Evolutionary conservation across 2,113 vertebrate species (phyloP).

Genomic region (Bubalus kerabau): DNA sequence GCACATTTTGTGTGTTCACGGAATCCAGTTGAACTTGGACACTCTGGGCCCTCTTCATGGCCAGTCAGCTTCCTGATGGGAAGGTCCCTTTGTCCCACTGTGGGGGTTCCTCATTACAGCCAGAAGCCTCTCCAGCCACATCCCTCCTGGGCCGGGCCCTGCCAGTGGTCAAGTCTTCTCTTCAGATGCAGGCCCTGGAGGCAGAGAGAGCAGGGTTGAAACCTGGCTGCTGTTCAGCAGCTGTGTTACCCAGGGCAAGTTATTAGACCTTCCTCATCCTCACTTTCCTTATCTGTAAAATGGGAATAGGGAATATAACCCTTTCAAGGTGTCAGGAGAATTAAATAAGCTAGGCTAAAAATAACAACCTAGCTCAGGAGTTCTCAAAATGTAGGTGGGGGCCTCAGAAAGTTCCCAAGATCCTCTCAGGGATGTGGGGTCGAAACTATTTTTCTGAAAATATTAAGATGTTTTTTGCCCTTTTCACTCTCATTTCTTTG

Average conservation of each 20-base stretch:
- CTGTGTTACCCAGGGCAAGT: not conserved
- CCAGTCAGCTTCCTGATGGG: not conserved
- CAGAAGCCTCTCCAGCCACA: not conserved
- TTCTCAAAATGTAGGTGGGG: not conserved
- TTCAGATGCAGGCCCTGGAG: not conserved
- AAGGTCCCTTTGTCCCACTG: not conserved
- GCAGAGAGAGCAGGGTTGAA: not conserved
- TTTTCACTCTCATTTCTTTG: not conserved
- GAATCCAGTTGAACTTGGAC: not conserved
- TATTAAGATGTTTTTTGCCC: not conserved
- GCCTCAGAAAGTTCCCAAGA: not conserved
- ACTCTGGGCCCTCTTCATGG: not conserved
- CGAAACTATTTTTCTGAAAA: not conserved
- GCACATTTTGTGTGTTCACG: not conserved
- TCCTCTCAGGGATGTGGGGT: not conserved
- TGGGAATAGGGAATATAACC: not conserved
- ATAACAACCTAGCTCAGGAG: not conserved
- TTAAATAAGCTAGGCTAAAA: not conserved
- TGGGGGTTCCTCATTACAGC: too few species aligned
- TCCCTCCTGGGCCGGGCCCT: too few species aligned
- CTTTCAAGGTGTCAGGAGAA: not conserved
- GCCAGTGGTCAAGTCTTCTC: not conserved
- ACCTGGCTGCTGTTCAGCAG: not conserved
- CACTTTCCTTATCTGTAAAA: not conserved
- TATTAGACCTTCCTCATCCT: not conserved